Conservation (phyloP, 2,888 invertebrate species). For the Cataglyphis cursor region DNA sequence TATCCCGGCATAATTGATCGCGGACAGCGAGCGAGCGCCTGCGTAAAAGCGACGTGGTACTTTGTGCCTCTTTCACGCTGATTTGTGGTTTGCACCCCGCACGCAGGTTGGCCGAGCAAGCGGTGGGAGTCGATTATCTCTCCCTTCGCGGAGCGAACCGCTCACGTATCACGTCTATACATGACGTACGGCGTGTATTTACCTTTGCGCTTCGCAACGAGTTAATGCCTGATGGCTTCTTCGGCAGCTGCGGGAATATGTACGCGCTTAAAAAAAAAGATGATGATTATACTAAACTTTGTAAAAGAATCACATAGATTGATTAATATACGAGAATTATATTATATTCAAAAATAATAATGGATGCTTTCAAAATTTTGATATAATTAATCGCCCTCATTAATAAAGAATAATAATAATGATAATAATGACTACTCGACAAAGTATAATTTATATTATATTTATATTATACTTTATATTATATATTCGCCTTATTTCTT, state of each 20-base stretch:
- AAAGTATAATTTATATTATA: background rate
- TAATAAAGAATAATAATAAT: background rate
- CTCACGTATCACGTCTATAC: constrained; percentile 54
- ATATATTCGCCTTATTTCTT: background rate
- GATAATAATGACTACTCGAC: background rate
- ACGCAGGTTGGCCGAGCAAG: constrained; percentile 43
- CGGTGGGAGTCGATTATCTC: constrained; percentile 58
- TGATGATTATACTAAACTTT: background rate
- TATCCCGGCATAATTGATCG: constrained; percentile 48
- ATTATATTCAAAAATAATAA: background rate
- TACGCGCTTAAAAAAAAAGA: constrained; percentile 36
- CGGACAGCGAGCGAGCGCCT: constrained; percentile 50
- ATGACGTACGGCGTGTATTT: constrained; percentile 55
- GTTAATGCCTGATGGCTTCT: constrained; percentile 56
- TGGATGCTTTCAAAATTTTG: background rate
- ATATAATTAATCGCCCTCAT: background rate
- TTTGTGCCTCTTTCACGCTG: constrained; percentile 57
- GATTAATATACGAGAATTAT: background rate
- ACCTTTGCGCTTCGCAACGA: constrained; percentile 51
- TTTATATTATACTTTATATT: too few relatives aligned
- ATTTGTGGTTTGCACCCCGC: constrained; percentile 55
- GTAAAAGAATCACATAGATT: background rate
- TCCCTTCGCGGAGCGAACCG: constrained; percentile 49
- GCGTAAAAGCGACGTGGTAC: constrained; percentile 56
- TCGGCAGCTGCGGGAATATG: constrained; percentile 41